These are phyloP conservation scores for Drosophila infuscata DNA, from an alignment of 2,888 invertebrate species.

Conservation along the genomic window DNA sequence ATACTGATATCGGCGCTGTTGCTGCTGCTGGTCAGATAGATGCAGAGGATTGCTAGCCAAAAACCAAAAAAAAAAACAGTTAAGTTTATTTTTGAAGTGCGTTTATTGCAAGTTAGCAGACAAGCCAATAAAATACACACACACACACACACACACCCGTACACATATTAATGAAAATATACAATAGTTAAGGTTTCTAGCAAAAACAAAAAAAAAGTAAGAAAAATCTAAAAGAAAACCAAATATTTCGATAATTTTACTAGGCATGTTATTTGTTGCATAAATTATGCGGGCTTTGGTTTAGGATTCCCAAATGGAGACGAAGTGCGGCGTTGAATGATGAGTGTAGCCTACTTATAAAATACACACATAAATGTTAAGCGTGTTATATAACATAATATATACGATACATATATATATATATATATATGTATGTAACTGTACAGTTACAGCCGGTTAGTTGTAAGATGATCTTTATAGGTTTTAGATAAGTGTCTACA, in stretches of 20 bases:
- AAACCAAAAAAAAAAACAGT: slow-evolving; percentile 21
- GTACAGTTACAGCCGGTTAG: slow-evolving; percentile 37
- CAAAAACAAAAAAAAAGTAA: slow-evolving; percentile 10
- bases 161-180: slow-evolving; percentile 31
- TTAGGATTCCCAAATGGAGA: slow-evolving; percentile 10
- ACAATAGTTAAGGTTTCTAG: slow-evolving; percentile 74
- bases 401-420: slow-evolving; percentile 29
- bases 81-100: slow-evolving; percentile 52
- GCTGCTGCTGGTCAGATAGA: slow-evolving; percentile 75
- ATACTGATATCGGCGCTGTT: slow-evolving; percentile 53
- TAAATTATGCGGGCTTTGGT: slow-evolving; percentile 44
- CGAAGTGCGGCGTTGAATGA: neutral
- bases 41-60: slow-evolving; percentile 20
- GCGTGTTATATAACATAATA: slow-evolving; percentile 35
- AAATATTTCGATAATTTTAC: slow-evolving; percentile 28
- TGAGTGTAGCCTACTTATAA: slow-evolving; percentile 33
- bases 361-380: slow-evolving; percentile 57
- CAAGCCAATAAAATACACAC: slow-evolving; percentile 22
- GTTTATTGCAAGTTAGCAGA: slow-evolving; percentile 42
- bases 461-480: slow-evolving; percentile 45
- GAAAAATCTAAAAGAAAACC: slow-evolving; percentile 2
- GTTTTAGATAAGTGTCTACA: slow-evolving; percentile 39
- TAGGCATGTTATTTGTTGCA: slow-evolving; percentile 58
- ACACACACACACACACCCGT: slow-evolving; percentile 31
- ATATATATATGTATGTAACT: slow-evolving; percentile 27